Evolutionary conservation across 2,888 invertebrate genomes (phyloP), one percentile per base, ranked within the genome.

Genomic region (Polydesmus complanatus): DNA sequence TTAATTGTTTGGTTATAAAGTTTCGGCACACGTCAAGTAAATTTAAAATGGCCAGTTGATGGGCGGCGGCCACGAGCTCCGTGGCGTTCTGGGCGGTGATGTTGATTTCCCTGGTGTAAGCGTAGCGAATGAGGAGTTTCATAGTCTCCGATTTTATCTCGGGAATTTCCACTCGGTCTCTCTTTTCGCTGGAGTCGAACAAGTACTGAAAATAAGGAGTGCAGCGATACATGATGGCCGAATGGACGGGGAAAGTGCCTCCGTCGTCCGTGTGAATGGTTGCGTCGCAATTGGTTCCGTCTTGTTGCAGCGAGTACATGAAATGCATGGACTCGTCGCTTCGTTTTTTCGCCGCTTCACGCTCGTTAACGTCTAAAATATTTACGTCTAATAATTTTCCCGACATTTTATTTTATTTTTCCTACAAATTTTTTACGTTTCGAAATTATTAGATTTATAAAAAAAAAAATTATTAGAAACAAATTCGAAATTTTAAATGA

Each of bases 161-260:
- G 2, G 86, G 84, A 68, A 92, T 80, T 58, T 81, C 76, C 50
- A 89, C 83, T n/a, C n/a, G n/a, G n/a, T n/a, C n/a, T n/a, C n/a
- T n/a, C 70, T 83, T 82, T 61, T 78, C 77, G 18, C 84, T 82
- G 64, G 88, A 89, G 58, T 89, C 90, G 73, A 91, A 91, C 37
- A 90, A 75, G 53, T 88, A 85, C 73, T 89, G 85, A 77, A 94
- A 94, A 77, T 92, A 94, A 50, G 86, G 83, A 71, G 92, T 93
- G 77, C 90, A 89, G 61, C 91, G 85, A 64, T 88, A 87, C 68
- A 91, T 79, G 67, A 91, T 85, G 62, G 87, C 84, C 65, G 90
- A 82, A 75, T 94, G 93, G 59, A 93, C 87, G 49, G 86, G 85
- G 71, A 90, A 89, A 64, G 80, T 78, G 58, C 83, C 82, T 63